Conservation (phyloP, 2,888 invertebrate genomes). For the Alitta virens region DNA sequence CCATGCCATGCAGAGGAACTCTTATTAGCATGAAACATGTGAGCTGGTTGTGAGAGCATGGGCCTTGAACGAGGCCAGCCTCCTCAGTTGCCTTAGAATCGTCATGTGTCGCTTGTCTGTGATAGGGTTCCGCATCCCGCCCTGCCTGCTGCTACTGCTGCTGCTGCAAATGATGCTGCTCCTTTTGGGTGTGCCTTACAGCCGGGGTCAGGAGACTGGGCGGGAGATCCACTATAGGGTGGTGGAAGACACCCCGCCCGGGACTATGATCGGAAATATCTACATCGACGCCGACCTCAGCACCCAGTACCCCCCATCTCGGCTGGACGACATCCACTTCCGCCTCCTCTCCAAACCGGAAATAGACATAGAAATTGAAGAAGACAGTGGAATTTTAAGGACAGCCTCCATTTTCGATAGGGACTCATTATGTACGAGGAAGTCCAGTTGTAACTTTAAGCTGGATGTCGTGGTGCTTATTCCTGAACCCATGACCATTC, state of each 20-base stretch:
- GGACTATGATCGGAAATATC: conserved; percentile 27
- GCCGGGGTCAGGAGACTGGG: not conserved
- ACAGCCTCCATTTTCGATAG: conserved; percentile 8
- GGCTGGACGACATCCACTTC: conserved; percentile 20
- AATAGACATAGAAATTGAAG: conserved; percentile 7
- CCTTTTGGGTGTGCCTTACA: no score
- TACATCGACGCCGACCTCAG: conserved; percentile 22
- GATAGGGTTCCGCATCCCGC: no score
- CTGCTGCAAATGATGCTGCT: no score
- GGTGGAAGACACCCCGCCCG: conserved; percentile 23
- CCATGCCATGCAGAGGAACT: no score
- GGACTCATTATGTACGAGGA: conserved; percentile 4
- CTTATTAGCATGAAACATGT: no score
- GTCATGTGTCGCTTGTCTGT: no score
- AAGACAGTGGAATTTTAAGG: conserved; percentile 3
- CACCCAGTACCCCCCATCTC: conserved; percentile 9
- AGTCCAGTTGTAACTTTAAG: conserved; percentile 3
- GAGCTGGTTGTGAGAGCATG: no score
- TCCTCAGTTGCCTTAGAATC: no score
- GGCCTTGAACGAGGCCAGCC: no score
- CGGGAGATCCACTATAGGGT: conserved; percentile 6
- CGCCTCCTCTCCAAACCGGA: conserved; percentile 22
- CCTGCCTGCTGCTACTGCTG: no score
- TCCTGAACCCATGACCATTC: conserved; percentile 9
- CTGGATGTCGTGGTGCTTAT: conserved; percentile 16